phyloP scores from a whole-genome alignment of 2,797 vertebrate genomes.

The Cichlasoma orientale region DNA sequence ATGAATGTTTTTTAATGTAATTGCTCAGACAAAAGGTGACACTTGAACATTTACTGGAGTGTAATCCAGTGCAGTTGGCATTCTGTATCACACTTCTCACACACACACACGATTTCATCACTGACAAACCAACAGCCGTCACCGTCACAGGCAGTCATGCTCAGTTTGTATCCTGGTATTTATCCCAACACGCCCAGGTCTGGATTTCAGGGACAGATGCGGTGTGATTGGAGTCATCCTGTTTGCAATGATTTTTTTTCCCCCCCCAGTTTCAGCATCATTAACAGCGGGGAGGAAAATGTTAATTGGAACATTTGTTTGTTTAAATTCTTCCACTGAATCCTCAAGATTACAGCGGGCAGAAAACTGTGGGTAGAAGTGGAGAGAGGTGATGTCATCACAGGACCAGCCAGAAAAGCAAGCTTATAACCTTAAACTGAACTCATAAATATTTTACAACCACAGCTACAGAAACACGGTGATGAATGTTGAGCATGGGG shows the following conservation, averaged over 20 bases:
- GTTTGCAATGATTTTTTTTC: background rate
- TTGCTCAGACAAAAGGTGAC: background rate
- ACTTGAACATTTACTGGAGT: background rate
- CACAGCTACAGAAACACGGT: rapidly evolving
- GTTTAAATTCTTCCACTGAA: background rate
- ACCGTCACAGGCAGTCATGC: background rate
- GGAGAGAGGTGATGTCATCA: background rate
- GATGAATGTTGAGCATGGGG: rapidly evolving
- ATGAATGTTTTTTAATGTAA: background rate
- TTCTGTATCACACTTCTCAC: rapidly evolving
- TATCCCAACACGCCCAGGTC: background rate
- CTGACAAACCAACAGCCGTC: background rate
- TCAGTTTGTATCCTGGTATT: conserved; percentile 3
- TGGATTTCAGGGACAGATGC: background rate
- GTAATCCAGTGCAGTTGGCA: rapidly evolving
- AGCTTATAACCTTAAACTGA: background rate
- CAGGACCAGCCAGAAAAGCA: background rate
- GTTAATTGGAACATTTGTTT: background rate
- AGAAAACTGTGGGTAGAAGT: background rate
- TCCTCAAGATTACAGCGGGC: background rate
- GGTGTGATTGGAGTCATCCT: background rate
- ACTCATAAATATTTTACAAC: rapidly evolving
- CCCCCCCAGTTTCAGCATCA: background rate
- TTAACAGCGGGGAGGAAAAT: rapidly evolving
- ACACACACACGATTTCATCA: background rate